Evolutionary conservation across 2,888 invertebrate genomes (phyloP).

Genomic region (Myopa testacea): DNA sequence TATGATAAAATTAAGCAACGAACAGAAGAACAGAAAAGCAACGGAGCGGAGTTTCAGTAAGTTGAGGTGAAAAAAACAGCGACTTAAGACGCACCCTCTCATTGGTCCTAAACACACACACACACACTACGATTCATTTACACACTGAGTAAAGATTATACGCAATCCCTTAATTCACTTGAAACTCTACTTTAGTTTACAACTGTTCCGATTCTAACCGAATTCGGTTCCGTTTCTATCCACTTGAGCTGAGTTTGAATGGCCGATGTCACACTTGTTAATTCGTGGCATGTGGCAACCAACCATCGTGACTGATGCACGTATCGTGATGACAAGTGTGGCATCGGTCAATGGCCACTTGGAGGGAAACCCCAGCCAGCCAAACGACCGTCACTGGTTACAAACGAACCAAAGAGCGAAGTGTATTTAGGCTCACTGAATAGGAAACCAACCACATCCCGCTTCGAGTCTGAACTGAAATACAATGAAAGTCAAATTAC

Average conservation of each 20-base stretch:
- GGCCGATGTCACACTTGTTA: no score
- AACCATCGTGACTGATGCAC: no score
- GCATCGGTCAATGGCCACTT: no score
- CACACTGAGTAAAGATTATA: neutral
- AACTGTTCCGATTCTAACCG: neutral
- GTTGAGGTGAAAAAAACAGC: neutral
- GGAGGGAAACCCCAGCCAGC: no score
- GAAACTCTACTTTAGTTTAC: neutral
- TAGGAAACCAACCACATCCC: constrained; percentile 30
- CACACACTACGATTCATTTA: neutral
- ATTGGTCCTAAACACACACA: neutral
- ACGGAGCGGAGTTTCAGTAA: neutral
- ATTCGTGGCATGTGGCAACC: no score
- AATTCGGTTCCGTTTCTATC: no score
- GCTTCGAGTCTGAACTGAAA: neutral
- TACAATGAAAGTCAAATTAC: neutral
- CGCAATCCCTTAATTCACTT: neutral
- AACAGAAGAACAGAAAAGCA: neutral
- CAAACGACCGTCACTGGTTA: no score
- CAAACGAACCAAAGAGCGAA: no score
- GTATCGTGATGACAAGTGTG: no score
- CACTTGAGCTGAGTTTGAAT: no score
- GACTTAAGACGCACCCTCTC: constrained; percentile 7
- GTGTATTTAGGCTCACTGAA: no score
- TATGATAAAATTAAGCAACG: neutral